Base-by-base conservation (phyloP, 1,140 invertebrate species). In the Goniozus legneri region DNA sequence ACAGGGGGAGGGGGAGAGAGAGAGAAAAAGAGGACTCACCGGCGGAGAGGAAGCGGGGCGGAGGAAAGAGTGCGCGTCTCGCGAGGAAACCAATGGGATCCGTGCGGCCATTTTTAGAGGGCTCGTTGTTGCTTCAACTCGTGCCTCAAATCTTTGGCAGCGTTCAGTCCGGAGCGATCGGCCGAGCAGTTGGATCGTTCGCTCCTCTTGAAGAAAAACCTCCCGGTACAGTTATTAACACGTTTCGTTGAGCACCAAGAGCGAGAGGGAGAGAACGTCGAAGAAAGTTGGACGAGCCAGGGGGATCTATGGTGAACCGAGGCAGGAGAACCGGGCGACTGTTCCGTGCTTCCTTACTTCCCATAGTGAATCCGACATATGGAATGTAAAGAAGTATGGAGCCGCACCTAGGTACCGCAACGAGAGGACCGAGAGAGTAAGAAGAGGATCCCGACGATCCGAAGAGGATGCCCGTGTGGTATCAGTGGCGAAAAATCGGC, bases 311-410 rank as follows among this genome's bases (percentile, higher is more conserved):
- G 24, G 4, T 27, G 24, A 10, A 27, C 10, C 24, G 24, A 27
- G 4, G 4, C 24, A 27, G 8, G 38, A 49, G 14, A 22, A 51
- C 73, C 67, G 62, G 59, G 80, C 81, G 82, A 79, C 77, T 84
- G 84, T 87, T 86, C 88, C 89, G 87, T 93, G 85, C 89, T 92
- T 93, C 88, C 86, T 91, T 91, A 89, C 88, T 89, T 91, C 89
- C 89, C 89, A 91, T 92, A 92, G 87, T 87, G 77, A 73, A 80
- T 78, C 79, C 79, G 71, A 81, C 82, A 71, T 93, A 92, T 93
- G 91, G 91, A 93, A 93, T 93, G 91, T 93, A 92, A 92, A 92
- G 89, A 93, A 93, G 89, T 92, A 92, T 92, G 89, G 88, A 90
- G 88, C 84, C 73, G 77, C 76, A 76, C 73, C 64, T 64, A 60